Base-by-base conservation (phyloP, 2,113 vertebrate species). In the Tringa solitaria region DNA sequence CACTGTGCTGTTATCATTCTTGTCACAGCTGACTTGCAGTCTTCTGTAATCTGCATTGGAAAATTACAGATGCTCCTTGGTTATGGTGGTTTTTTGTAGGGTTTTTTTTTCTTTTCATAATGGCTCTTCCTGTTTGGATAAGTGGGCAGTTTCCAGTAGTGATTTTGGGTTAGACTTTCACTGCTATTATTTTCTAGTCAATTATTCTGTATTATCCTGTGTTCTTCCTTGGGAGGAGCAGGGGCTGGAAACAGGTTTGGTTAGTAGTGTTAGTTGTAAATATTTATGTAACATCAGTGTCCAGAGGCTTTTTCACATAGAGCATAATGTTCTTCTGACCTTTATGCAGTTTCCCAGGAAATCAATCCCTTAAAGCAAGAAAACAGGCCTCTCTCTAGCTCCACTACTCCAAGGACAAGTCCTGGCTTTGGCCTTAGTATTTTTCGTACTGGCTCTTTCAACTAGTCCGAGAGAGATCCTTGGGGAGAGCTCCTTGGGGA, bases 281-380 rank as follows among this genome's bases (percentile, higher is more conserved):
- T 95, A 93, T 92, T 96, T 89, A 67, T 73, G 53, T 87, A 80
- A 59, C 18, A 27, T 65, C 57, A 80, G 23, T 79, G 69, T 94
- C 81, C 63, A 95, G 70, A 94, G 67, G n/a, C 54, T 82, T 96
- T 96, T 93, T 90, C 93, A 87, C 63, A 46, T 41, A 65, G 81
- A 90, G n/a, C 54, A 69, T 84, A 53, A 79, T 51, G 9, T 85
- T 27, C 61, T 75, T 94, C 87, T 93, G 84, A 91, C 67, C 96
- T 94, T 97, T 96, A 85, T 83, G 50, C 70, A 67, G 59, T 96
- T 96, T 93, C 87, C 87, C 90, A 83, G 70, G 90, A 96, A 91
- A 89, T 95, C 78, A 95, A 9, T 67, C 67, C 26, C 63, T 94
- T 85, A 51, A 91, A 94, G 43, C n/a, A 89, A 82, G 81, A 87